Evolutionary conservation across 2,888 invertebrate genomes (phyloP).

Genomic region (Buathra laborator): DNA sequence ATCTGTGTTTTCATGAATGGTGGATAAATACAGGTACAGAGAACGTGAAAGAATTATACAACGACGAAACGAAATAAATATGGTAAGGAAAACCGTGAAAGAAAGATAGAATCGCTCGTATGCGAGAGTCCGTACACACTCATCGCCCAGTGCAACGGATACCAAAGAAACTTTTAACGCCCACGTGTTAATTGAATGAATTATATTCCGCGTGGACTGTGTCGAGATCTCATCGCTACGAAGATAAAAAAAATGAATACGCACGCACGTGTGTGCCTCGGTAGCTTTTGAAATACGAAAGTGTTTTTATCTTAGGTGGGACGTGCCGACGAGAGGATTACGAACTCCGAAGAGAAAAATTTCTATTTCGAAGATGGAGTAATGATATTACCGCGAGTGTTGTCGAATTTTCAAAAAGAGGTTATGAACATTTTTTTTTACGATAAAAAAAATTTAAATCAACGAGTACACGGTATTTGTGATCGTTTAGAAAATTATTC

Average conservation of each 20-base stretch:
- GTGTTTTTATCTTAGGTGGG: constrained; percentile 6
- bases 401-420: background rate
- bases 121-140: constrained; percentile 11
- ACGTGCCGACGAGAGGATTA: constrained; percentile 20
- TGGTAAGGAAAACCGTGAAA: constrained; percentile 27
- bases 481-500: background rate
- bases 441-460: background rate
- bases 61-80: constrained; percentile 43
- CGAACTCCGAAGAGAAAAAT: constrained; percentile 5
- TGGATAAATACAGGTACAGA: background rate
- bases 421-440: background rate
- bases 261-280: background rate
- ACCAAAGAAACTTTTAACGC: constrained; percentile 65
- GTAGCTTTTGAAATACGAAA: background rate
- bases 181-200: constrained; percentile 68
- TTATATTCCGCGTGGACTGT: constrained; percentile 61
- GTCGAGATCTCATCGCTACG: constrained; percentile 47
- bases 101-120: constrained; percentile 40
- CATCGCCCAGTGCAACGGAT: constrained; percentile 31
- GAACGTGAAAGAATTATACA: constrained; percentile 17
- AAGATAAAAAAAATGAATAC: constrained; percentile 15
- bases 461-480: background rate
- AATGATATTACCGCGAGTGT: background rate
- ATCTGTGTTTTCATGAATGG: constrained; percentile 30
- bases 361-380: background rate